A percentile compares a stretch with the other conserved stretches of the same genome.
Conservation (phyloP, 2,797 vertebrate species). For the Mycteria americana region DNA sequence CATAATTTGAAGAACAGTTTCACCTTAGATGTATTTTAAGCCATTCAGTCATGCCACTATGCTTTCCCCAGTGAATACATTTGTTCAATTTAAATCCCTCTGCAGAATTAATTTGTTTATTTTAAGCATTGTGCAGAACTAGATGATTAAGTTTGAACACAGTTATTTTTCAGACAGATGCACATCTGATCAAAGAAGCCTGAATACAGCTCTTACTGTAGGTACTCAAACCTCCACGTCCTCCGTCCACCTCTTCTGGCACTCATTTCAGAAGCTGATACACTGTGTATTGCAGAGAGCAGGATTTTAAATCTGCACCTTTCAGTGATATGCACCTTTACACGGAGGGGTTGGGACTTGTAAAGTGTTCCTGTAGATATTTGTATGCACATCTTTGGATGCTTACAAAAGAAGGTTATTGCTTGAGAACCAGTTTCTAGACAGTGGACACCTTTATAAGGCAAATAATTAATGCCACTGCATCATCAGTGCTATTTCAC, state of each 20-base stretch:
- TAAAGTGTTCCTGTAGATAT: background rate
- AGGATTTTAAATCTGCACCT: background rate
- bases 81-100: slow-evolving; percentile 15
- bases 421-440: background rate
- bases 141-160: background rate
- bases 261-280: background rate
- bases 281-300: background rate
- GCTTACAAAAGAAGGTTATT: background rate
- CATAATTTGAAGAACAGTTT: slow-evolving; percentile 14
- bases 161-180: slow-evolving; percentile 1
- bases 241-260: background rate
- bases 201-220: background rate
- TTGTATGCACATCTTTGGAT: background rate
- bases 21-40: slow-evolving; percentile 17
- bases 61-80: background rate
- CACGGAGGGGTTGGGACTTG: background rate
- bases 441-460: background rate
- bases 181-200: background rate
- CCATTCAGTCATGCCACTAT: background rate
- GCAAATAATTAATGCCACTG: slow-evolving; percentile 14
- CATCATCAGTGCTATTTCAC: slow-evolving; percentile 15
- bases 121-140: slow-evolving; percentile 6
- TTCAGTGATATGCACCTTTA: background rate
- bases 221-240: background rate
- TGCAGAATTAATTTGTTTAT: slow-evolving; percentile 41